These are phyloP conservation scores for Anthoptus insignis DNA, from an alignment of 2,888 invertebrate genomes.

Conservation along the genomic window DNA sequence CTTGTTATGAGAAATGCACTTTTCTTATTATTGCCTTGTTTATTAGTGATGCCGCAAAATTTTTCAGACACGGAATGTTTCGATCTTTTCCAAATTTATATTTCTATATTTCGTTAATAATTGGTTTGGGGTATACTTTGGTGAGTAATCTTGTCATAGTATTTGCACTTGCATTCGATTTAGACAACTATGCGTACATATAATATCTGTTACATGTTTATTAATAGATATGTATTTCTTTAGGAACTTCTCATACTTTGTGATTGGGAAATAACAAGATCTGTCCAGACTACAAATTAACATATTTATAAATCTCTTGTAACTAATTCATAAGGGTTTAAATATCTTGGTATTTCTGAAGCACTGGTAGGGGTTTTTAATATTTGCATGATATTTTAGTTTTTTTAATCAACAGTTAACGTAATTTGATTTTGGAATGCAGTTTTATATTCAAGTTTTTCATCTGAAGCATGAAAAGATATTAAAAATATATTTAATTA, in stretches of 20 bases:
- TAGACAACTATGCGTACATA: background rate
- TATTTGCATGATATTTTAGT: slow-evolving; percentile 11
- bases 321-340: background rate
- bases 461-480: background rate
- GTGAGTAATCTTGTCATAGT: slow-evolving; percentile 26
- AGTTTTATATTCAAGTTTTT: slow-evolving; percentile 4
- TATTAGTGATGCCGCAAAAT: slow-evolving; percentile 37
- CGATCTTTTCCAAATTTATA: slow-evolving; percentile 33
- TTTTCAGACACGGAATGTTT: slow-evolving; percentile 33
- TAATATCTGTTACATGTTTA: background rate
- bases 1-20: slow-evolving; percentile 36
- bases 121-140: slow-evolving; percentile 22
- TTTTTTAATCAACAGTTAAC: background rate
- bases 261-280: slow-evolving; percentile 22
- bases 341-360: slow-evolving; percentile 20
- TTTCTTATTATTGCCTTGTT: slow-evolving; percentile 23
- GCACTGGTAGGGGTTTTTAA: background rate
- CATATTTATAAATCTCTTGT: background rate
- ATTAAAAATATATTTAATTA: background rate
- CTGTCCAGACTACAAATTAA: background rate
- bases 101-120: slow-evolving; percentile 4
- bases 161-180: slow-evolving; percentile 27
- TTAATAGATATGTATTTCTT: background rate
- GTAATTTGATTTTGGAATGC: slow-evolving; percentile 4
- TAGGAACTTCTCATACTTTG: background rate